Conservation (phyloP, 2,797 vertebrate species). For the Hyperoplus lanceolatus region DNA sequence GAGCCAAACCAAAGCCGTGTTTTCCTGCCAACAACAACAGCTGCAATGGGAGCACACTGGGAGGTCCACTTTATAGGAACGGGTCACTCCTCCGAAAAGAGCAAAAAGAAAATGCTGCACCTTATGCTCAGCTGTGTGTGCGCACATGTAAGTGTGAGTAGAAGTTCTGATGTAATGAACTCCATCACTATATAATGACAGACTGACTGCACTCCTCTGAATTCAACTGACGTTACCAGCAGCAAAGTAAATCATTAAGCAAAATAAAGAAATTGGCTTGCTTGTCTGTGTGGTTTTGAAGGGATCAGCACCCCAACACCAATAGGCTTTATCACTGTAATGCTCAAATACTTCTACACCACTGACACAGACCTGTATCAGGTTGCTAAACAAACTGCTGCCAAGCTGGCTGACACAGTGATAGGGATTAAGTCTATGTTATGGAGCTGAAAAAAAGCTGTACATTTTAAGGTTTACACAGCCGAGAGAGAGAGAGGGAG, state of each 20-base stretch:
- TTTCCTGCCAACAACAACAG: slow-evolving; percentile 71
- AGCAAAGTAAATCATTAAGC: neutral
- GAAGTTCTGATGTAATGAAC: neutral
- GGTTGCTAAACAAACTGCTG: slow-evolving; percentile 30
- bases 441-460: slow-evolving; percentile 56
- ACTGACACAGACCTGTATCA: slow-evolving; percentile 25
- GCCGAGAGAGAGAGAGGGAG: slow-evolving; percentile 22
- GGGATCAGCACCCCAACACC: slow-evolving; percentile 27
- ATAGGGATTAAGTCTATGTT: slow-evolving; percentile 59
- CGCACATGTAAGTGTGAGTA: neutral
- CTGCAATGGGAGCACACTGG: slow-evolving; percentile 70
- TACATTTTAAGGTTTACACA: slow-evolving; percentile 67
- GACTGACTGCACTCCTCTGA: neutral
- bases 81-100: slow-evolving; percentile 59
- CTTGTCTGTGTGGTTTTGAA: neutral
- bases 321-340: slow-evolving; percentile 26
- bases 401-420: slow-evolving; percentile 44
- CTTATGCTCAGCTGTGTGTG: slow-evolving; percentile 38
- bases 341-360: slow-evolving; percentile 41
- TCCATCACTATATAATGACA: neutral
- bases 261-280: neutral
- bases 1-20: slow-evolving; percentile 67
- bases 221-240: neutral
- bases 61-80: slow-evolving; percentile 68
- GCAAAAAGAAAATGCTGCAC: slow-evolving; percentile 67